Evolutionary conservation across 2,113 vertebrate species (phyloP), one percentile per base, ranked within the genome.

Genomic region (Rafetus swinhoei): DNA sequence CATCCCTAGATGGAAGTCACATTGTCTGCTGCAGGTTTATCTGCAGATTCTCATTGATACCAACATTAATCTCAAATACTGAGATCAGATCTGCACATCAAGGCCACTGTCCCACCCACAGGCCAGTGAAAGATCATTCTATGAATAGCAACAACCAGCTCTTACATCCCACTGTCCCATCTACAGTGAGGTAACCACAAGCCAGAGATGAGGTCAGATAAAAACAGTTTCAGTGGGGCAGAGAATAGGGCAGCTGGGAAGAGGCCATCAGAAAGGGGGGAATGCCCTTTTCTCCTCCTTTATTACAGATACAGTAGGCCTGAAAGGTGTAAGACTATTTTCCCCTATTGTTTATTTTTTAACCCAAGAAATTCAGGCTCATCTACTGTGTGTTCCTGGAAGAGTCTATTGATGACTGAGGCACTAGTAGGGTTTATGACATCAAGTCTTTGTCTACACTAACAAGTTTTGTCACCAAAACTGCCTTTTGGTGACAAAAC

Each of bases 11-110:
- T 7, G 90, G 77, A 77, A 90, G 25, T 79, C 81, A 85, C 81
- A 56, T 29, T 88, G 81, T 82, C 85, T 86, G 74, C n/a, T 55
- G 85, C 56, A 87, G 55, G 7, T 69, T 90, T 94, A 93, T 85
- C 76, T 79, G 79, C 50, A 77, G 27, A 90, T 57, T 74, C 62
- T 18, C 55, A 88, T 74, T 88, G 84, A 53, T 39, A 82, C 32
- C 90, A 55, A 55, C 11, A 56, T 77, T 79, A 27, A 77, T 82
- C 82, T 87, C n/a, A 62, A 54, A 91, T 65, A 62, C 87, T 83
- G 81, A 45, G 45, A 45, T 25, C 39, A 24, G 35, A 91, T 27
- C 24, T n/a, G 54, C 9, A 91, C 81, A 84, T 27, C 3, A 18
- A 53, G 76, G 85, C 19, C 53, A 79, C 39, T 82, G 11, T 29